Conservation (phyloP, 2,888 invertebrate genomes). For the Noctua comes region DNA sequence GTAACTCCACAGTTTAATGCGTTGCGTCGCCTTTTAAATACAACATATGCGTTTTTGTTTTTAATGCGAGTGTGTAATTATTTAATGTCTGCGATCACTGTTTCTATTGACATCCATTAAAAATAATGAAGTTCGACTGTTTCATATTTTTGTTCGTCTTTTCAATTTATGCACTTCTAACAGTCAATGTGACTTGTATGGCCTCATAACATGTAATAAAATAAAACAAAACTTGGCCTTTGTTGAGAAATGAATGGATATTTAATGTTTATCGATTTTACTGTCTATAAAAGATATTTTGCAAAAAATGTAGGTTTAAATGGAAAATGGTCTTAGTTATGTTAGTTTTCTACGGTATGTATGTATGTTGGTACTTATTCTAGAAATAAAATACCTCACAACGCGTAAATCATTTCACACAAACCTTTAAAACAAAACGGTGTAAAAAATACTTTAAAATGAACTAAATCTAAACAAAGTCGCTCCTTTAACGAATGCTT, state of each 20-base stretch:
- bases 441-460: slow-evolving; percentile 22
- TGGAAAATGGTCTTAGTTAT: neutral
- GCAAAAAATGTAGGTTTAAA: neutral
- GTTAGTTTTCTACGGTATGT: neutral
- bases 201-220: slow-evolving; percentile 14
- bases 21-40: slow-evolving; percentile 69
- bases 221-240: slow-evolving; percentile 8
- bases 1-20: slow-evolving; percentile 78
- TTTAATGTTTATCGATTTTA: slow-evolving; percentile 16
- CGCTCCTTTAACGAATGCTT: slow-evolving; percentile 33
- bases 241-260: neutral
- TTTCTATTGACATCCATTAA: slow-evolving; percentile 39
- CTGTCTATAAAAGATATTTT: slow-evolving; percentile 12
- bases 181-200: slow-evolving; percentile 29
- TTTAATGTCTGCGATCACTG: slow-evolving; percentile 55
- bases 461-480: slow-evolving; percentile 44
- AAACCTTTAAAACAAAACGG: slow-evolving; percentile 27
- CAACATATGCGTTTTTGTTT: slow-evolving; percentile 68
- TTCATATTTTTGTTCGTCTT: slow-evolving; percentile 29
- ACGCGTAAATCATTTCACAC: slow-evolving; percentile 4
- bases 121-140: slow-evolving; percentile 21
- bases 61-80: slow-evolving; percentile 65
- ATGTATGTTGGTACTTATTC: neutral
- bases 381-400: slow-evolving; percentile 2
- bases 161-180: slow-evolving; percentile 7